Base-by-base conservation (phyloP, 2,888 invertebrate genomes). In the Nebria brevicollis region DNA sequence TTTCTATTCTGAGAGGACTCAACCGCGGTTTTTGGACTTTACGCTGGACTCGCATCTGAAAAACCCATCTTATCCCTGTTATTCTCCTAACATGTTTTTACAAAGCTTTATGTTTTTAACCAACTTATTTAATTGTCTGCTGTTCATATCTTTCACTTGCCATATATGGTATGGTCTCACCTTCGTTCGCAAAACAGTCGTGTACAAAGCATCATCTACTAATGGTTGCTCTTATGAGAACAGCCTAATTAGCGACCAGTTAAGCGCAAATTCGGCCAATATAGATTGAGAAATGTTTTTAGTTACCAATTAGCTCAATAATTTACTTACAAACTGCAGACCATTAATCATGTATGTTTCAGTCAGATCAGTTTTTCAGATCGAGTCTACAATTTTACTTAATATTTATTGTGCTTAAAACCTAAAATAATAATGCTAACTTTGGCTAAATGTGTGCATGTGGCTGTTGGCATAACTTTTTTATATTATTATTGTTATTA, bases 361-460 rank as follows among this genome's bases (percentile, higher is more conserved):
- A 6, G 8, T 54, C 13, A 54, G 13, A 13, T 54, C 11, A 8
- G 54, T 54, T 54, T 54, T 54, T 54, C 54, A 54, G 54, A 54
- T 54, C 54, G 54, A 54, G 54, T 54, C 54, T 54, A 54, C 54
- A 54, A 54, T 54, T 54, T 76, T 34, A 34, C 34, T 34, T 81
- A 66, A 72, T 81, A 76, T 42, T 81, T 77, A 66, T 81, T 77
- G 73, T 78, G 80, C 80, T 81, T 81, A 66, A 66, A 34, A 43
- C 72, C 34, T 54, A n/a, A 70, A 25, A 77, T 81, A 81, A 81
- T 77, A 73, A 11, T 66, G 76, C 81, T 81, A 81, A 81, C 81
- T 77, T 66, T 26, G 54, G 81, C 77, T 81, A 76, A 81, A 73
- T 81, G 81, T 81, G 66, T 77, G 81, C 81, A 81, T 81, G 81